Percentiles rank a stretch among this genome's conserved stretches.
These are phyloP conservation scores for Neodiprion pinetum DNA, from an alignment of 1,140 invertebrate genomes.

Conservation along the genomic window DNA sequence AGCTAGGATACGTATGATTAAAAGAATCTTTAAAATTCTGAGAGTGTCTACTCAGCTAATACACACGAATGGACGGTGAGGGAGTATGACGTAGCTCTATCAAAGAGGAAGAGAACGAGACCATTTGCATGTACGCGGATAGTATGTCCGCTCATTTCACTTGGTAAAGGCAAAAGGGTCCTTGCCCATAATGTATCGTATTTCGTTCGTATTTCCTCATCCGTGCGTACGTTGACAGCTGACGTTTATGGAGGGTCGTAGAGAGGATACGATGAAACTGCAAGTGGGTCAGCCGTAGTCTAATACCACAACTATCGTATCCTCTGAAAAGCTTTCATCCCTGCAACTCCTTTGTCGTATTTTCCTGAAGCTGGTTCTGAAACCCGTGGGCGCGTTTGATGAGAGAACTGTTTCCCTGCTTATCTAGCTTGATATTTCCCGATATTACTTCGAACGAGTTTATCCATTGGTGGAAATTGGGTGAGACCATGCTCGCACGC, in stretches of 20 bases:
- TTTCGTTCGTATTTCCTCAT: background rate
- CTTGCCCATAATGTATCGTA: background rate
- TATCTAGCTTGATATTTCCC: too few relatives aligned
- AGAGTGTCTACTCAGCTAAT: too few relatives aligned
- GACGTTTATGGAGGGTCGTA: background rate
- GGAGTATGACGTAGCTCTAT: background rate
- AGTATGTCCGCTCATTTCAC: constrained; percentile 4
- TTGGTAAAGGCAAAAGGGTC: too few relatives aligned
- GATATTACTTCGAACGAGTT: too few relatives aligned
- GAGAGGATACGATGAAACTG: background rate
- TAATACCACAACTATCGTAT: background rate
- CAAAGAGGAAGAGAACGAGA: background rate
- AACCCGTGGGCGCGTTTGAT: too few relatives aligned
- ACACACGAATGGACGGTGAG: too few relatives aligned
- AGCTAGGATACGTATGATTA: too few relatives aligned
- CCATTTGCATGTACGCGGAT: background rate
- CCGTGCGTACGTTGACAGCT: background rate
- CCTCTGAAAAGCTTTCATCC: background rate
- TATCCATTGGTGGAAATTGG: too few relatives aligned
- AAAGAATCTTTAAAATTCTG: too few relatives aligned
- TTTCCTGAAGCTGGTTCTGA: background rate
- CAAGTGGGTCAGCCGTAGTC: background rate
- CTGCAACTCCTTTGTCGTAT: background rate
- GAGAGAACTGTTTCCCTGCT: too few relatives aligned
- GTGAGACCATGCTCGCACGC: too few relatives aligned